Evolutionary conservation across 2,113 vertebrate species (phyloP).

Genomic region (Rhea americana): DNA sequence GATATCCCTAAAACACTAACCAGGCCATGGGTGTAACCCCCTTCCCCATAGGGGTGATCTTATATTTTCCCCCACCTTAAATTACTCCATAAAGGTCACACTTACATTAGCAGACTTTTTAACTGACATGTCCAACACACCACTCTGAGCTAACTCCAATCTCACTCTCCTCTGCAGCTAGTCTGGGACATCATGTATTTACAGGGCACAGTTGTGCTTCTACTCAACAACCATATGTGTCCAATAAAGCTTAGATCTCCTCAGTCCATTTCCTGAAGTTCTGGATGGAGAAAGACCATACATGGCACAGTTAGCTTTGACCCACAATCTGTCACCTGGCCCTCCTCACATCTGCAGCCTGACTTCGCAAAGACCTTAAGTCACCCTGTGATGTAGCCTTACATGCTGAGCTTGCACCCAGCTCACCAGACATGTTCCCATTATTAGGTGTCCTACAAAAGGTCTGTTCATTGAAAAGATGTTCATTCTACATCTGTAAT

Average conservation of each 20-base stretch:
- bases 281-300: background rate
- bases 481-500: rapidly evolving
- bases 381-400: background rate
- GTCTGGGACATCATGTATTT: background rate
- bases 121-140: background rate
- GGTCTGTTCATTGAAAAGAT: background rate
- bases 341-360: background rate
- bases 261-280: background rate
- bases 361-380: background rate
- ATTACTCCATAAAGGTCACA: background rate
- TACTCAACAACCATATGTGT: rapidly evolving
- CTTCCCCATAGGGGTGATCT: background rate
- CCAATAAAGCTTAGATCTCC: background rate
- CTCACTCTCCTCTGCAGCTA: background rate
- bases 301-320: background rate
- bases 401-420: background rate
- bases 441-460: background rate
- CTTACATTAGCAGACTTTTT: background rate
- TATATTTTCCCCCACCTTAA: background rate
- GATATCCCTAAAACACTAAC: background rate
- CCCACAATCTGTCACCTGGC: background rate
- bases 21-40: background rate
- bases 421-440: background rate
- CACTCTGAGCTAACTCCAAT: background rate
- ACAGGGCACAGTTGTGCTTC: background rate